Conservation (phyloP, 2,888 invertebrate genomes). For the Lycocerus yunnanus region DNA sequence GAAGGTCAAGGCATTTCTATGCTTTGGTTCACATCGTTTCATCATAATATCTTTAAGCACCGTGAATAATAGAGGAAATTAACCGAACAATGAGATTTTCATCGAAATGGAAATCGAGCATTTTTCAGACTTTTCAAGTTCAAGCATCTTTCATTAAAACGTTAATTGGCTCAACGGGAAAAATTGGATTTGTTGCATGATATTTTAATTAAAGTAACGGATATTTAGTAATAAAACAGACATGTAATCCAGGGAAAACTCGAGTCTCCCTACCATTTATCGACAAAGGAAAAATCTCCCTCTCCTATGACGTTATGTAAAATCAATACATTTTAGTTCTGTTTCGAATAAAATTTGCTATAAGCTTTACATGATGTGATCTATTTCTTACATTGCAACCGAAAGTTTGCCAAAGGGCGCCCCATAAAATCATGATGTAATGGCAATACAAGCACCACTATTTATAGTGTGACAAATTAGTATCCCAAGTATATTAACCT, state of each 20-base stretch:
- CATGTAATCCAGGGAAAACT: constrained; percentile 1
- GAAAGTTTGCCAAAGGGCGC: not conserved
- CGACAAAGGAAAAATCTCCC: constrained; percentile 3
- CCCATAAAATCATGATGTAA: not conserved
- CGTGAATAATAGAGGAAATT: not conserved
- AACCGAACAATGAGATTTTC: not conserved
- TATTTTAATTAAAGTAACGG: not conserved
- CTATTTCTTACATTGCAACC: not conserved
- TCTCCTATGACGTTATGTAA: not conserved
- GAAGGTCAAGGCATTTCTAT: constrained; percentile 30
- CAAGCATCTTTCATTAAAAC: not conserved
- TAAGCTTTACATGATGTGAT: not conserved
- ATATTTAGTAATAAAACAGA: not conserved
- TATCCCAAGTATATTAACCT: constrained; percentile 31
- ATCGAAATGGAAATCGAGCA: not conserved
- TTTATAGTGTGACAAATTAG: constrained; percentile 15
- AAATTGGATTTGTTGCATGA: not conserved
- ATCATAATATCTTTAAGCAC: constrained; percentile 10
- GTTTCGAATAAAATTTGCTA: not conserved
- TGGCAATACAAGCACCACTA: not conserved
- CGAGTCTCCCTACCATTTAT: constrained; percentile 3
- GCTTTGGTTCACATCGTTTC: constrained; percentile 27
- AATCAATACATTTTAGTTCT: constrained; percentile 3
- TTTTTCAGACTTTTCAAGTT: not conserved
- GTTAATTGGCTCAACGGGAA: not conserved